A percentile compares a stretch with the other conserved stretches of the same genome.
Evolutionary conservation across 35 echinoderm and acorn worm species (phyloP).

Genomic region (Stichopus chloronotus): DNA sequence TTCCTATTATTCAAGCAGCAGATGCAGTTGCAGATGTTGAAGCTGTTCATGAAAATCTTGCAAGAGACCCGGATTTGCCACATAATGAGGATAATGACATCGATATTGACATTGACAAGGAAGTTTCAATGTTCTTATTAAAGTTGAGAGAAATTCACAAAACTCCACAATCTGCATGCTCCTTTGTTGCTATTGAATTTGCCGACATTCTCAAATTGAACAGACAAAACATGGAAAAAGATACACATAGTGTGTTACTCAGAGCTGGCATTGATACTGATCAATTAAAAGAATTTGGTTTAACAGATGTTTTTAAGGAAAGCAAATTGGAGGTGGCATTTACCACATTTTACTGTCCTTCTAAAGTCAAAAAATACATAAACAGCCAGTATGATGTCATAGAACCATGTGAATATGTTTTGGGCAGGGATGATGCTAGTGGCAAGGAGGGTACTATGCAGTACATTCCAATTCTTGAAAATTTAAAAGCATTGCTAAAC

Average conservation of each 20-base stretch:
- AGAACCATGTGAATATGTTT: slow-evolving; percentile 14
- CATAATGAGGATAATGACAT: background rate
- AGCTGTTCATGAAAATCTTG: background rate
- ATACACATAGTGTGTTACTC: background rate
- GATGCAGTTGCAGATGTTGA: background rate
- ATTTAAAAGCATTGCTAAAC: background rate
- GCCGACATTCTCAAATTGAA: slow-evolving; percentile 17
- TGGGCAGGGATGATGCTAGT: slow-evolving; percentile 34
- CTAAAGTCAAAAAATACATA: background rate
- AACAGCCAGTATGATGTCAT: background rate
- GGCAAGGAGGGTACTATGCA: slow-evolving; percentile 43
- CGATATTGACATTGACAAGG: background rate
- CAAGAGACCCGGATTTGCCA: background rate
- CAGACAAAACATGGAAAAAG: background rate
- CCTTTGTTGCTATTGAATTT: slow-evolving; percentile 56
- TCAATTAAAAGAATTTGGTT: slow-evolving; percentile 16
- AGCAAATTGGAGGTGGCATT: slow-evolving; percentile 18
- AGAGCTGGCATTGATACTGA: background rate
- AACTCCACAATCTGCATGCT: slow-evolving; percentile 8
- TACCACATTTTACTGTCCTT: background rate
- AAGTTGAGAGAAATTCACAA: slow-evolving; percentile 42
- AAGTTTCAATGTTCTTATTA: slow-evolving; percentile 25
- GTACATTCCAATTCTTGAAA: slow-evolving; percentile 18
- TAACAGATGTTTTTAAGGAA: slow-evolving; percentile 27
- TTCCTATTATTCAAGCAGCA: background rate